Evolutionary conservation across 2,113 vertebrate species (phyloP).

Genomic region (Etia nguti): DNA sequence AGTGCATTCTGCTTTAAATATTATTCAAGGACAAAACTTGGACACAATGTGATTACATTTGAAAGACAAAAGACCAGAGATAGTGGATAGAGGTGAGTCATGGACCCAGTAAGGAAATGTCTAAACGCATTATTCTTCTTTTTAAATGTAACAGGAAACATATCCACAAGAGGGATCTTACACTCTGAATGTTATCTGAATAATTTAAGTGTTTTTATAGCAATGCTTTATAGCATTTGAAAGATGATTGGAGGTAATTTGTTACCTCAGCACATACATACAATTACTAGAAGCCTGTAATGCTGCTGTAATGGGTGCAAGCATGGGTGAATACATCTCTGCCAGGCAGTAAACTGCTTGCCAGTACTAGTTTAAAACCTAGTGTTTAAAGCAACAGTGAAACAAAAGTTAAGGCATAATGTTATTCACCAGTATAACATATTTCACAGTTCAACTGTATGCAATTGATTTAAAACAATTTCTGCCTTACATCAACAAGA

Average conservation of each 20-base stretch:
- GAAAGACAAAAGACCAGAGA: neutral
- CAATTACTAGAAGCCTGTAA: neutral
- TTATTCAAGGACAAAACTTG: slow-evolving; percentile 5
- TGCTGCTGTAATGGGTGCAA: neutral
- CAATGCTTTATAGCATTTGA: neutral
- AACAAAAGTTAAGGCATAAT: neutral
- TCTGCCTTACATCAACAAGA: neutral
- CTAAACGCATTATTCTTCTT: neutral
- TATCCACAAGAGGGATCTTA: neutral
- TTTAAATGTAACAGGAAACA: neutral
- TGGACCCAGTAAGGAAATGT: neutral
- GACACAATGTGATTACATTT: slow-evolving; percentile 12
- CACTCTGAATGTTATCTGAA: neutral
- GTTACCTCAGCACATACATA: neutral
- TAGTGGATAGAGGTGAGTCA: neutral
- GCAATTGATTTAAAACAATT: neutral
- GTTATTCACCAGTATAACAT: neutral
- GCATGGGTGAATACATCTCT: neutral
- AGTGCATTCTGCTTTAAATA: neutral
- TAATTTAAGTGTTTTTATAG: neutral
- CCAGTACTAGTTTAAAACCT: neutral
- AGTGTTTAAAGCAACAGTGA: neutral
- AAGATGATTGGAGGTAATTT: neutral
- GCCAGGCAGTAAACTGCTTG: neutral
- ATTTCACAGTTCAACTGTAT: neutral